These are phyloP conservation scores for Hydropsyche tenuis DNA, from an alignment of 1,140 invertebrate species.

Conservation along the genomic window DNA sequence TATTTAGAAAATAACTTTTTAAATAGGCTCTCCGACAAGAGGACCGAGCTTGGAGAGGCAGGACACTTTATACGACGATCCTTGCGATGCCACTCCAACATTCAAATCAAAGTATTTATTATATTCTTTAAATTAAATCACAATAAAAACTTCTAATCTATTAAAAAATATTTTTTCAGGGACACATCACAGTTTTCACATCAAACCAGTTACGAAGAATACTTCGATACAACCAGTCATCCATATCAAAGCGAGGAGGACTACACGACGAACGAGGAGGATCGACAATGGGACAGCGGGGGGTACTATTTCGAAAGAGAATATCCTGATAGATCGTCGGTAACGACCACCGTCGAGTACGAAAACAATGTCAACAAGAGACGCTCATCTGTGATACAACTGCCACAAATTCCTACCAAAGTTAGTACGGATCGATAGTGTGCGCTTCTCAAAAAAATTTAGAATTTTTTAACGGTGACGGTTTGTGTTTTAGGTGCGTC, in stretches of 20 bases:
- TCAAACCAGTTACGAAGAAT: conserved; percentile 63
- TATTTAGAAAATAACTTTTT: neutral
- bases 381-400: conserved; percentile 61
- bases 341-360: conserved; percentile 53
- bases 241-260: conserved; percentile 62
- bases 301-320: conserved; percentile 62
- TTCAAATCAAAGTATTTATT: conserved; percentile 33
- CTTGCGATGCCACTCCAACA: conserved; percentile 52
- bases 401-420: conserved; percentile 59
- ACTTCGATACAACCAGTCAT: conserved; percentile 63
- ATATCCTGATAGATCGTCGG: conserved; percentile 54
- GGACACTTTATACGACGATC: conserved; percentile 79
- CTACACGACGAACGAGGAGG: conserved; percentile 70
- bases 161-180: too few species aligned
- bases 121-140: neutral
- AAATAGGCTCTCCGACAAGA: conserved; percentile 63
- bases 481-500: conserved; percentile 42
- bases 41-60: conserved; percentile 81
- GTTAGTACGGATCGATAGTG: neutral
- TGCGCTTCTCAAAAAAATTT: neutral
- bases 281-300: conserved; percentile 74
- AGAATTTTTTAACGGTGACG: too few species aligned
- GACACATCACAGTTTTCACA: conserved; percentile 60
- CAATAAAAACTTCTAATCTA: too few species aligned
- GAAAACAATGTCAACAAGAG: conserved; percentile 57